Percentiles rank a stretch among this genome's conserved stretches.
Conservation (phyloP, 2,113 vertebrate species). For the Hippolais icterina region DNA sequence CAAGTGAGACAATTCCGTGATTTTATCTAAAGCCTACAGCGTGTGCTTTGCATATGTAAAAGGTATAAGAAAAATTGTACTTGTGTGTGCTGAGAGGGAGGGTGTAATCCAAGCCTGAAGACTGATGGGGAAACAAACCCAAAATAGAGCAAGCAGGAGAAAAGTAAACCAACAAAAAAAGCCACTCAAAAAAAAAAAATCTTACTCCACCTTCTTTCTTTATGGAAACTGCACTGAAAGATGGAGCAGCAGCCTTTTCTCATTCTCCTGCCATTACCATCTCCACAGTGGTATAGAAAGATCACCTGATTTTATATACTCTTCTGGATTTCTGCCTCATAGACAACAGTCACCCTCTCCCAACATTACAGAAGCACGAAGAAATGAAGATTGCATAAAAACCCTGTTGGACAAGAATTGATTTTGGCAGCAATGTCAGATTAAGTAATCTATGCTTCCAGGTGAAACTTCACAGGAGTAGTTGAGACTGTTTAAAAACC, state of each 20-base stretch:
- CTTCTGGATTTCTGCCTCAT: neutral
- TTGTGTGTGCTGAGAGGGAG: neutral
- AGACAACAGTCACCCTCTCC: neutral
- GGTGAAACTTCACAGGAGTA: neutral
- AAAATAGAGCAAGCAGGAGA: neutral
- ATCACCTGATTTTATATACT: neutral
- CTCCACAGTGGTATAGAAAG: neutral
- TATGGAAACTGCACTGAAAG: neutral
- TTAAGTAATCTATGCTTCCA: neutral
- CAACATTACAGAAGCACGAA: neutral
- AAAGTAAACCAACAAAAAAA: neutral
- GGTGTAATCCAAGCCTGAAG: neutral
- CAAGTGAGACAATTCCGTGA: neutral
- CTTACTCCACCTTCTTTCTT: neutral
- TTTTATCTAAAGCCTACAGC: neutral
- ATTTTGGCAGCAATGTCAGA: constrained; percentile 26
- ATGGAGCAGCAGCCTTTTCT: neutral
- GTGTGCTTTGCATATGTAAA: neutral
- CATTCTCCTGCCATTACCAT: neutral
- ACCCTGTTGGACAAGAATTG: neutral
- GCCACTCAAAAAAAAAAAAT: neutral
- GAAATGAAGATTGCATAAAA: neutral
- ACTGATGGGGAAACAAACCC: neutral
- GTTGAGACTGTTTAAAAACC: neutral
- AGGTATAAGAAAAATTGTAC: neutral